Evolutionary conservation across 2,888 invertebrate genomes (phyloP), one percentile per base, ranked within the genome.

Genomic region (Mythimna ferrago): DNA sequence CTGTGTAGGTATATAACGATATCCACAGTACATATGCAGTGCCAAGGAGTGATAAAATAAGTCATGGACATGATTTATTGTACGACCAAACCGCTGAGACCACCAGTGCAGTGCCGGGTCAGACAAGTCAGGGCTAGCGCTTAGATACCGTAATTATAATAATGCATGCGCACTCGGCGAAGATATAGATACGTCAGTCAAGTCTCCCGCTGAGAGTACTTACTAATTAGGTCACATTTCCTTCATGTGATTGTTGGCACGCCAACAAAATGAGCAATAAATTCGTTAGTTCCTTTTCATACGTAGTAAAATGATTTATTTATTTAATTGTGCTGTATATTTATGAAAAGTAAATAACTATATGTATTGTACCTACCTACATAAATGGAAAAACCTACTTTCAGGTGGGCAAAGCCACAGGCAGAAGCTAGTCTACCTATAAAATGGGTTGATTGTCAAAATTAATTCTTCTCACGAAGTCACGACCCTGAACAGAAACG

Each of bases 1-100:
- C 87, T 88, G 85, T 83, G 86, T 90, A 89, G 86, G 88, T 88
- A 92, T 88, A 89, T 87, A 90, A 82, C 88, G 90, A 90, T 91
- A 90, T 89, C 89, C 87, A 87, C 86, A 86, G 88, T 88, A 87
- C 80, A 87, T 88, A 88, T 90, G 88, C 88, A 89, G 78, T 78
- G 73, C 74, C 86, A 76, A 66, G 80, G 80, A 89, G 80, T 81
- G 78, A 88, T 78, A 86, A 85, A 80, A 81, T 80, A 83, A 81
- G 73, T 78, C 81, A 80, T 81, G 86, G 87, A 88, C 80, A 79
- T 81, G 87, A 81, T 82, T 79, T 87, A 85, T 80, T 71, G 74
- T 78, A 78, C 67, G 78, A 76, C 71, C 78, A 75, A 76, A 76
- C 74, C 76, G 44, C 72, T 56, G 58, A 79, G 81, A 84, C 82